Evolutionary conservation across 2,888 invertebrate species (phyloP), one percentile per base, ranked within the genome.

Genomic region (Amaurobius ferox): DNA sequence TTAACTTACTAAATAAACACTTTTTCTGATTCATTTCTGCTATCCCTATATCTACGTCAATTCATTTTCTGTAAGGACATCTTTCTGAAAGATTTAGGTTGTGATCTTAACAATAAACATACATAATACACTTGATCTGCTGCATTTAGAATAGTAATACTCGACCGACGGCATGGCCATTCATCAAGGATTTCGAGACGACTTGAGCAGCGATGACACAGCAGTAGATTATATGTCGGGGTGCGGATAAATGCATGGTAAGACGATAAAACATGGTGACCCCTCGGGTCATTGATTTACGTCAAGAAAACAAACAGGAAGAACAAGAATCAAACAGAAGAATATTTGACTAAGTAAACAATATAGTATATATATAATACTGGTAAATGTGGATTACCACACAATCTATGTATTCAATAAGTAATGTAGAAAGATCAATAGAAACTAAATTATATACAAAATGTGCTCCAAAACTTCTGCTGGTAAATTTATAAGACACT

Each of bases 141-240:
- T 35, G 67, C 23, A 30, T 32, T 64, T 30, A 19, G n/a, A 35
- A 32, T 19, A 19, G 23, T 67, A 67, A 67, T 67, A 32, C 35
- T 13, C 32, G 67, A 19, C 19, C 19, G 23, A 67, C 35, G 23
- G 39, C 67, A 19, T 7, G 9, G 28, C 67, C 35, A 67, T 67
- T 39, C 35, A 39, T 67, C 67, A 67, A 32, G 35, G 39, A 32
- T 26, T 67, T 67, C 35, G 28, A 67, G 39, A 39, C 35, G 67
- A 67, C 35, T 23, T 39, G 23, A 67, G 23, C 19, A 67, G 35
- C 32, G 3, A n/a, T 35, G 32, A 26, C 35, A 6, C 13, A 35
- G 67, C 55, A 35, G 35, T 35, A 67, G 67, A 67, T 67, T 67
- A 67, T 39, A 11, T 19, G 67, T 67, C 7, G n/a, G 32, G 40